These are phyloP conservation scores for Trisateles emortualis DNA, from an alignment of 2,888 invertebrate genomes.

Conservation along the genomic window DNA sequence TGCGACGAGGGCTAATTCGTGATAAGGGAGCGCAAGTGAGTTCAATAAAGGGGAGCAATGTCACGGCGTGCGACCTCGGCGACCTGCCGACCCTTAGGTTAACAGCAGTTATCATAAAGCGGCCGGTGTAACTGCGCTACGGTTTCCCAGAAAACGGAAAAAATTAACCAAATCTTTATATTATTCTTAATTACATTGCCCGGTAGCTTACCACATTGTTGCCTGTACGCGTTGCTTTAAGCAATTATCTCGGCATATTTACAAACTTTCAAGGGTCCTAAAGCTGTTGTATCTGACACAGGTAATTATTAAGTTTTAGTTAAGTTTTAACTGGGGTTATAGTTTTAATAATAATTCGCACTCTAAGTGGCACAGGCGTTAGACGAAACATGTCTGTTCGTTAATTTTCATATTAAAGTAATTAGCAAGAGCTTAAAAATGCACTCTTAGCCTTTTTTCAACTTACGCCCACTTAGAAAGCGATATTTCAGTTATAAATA, in stretches of 20 bases:
- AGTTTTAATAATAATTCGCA: conserved; percentile 22
- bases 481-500: too few relatives aligned
- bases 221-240: conserved; percentile 21
- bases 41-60: conserved; percentile 77
- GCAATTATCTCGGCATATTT: conserved; percentile 44
- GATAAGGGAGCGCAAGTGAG: conserved; percentile 77
- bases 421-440: too few relatives aligned
- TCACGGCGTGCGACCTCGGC: conserved; percentile 64
- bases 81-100: conserved; percentile 61
- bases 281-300: conserved; percentile 42
- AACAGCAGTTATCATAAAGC: conserved; percentile 69
- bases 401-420: too few relatives aligned
- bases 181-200: conserved; percentile 32
- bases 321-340: conserved; percentile 37
- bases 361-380: too few relatives aligned
- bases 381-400: too few relatives aligned
- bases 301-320: conserved; percentile 46
- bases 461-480: conserved; percentile 20
- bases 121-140: conserved; percentile 44
- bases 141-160: conserved; percentile 37
- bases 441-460: conserved; percentile 30
- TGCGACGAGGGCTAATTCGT: conserved; percentile 77
- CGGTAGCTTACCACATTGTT: conserved; percentile 17
- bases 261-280: conserved; percentile 43
- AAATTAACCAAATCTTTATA: conserved; percentile 43